Base-by-base conservation (phyloP, 2,797 vertebrate genomes). In the Gastrophryne carolinensis region DNA sequence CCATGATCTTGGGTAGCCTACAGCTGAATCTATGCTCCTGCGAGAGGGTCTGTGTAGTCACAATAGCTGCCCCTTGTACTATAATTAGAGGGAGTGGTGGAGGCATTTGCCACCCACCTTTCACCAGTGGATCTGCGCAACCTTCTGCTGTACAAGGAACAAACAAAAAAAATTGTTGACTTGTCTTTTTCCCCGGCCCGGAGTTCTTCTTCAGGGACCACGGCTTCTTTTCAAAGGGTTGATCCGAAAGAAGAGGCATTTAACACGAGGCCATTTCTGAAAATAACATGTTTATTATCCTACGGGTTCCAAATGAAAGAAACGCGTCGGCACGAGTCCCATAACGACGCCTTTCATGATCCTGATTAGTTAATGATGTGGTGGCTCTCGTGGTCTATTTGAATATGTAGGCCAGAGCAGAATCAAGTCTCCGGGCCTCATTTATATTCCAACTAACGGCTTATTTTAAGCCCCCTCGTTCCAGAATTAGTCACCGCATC, bases 401-500 rank as follows among this genome's bases (percentile, higher is more conserved):
- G 74, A 77, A 77, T 77, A 77, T 77, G 49, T 77, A 71, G 74
- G 74, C 70, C 74, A 77, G 47, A 47, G 49, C 44, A 63, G 74
- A 77, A 77, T 70, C 54, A 70, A 70, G 74, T 56, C 66, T 70
- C 74, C 58, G 53, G 62, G 62, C 61, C 67, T 77, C 56, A 77
- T 77, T 77, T 62, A 77, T 77, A 77, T 77, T 77, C 74, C 49
- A 58, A 77, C 66, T 61, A 71, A 75, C 41, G 29, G 74, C 74
- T 77, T 77, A 77, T 77, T 77, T 77, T 77, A 77, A 77, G 56
- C 66, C 58, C n/a, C n/a, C n/a, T n/a, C 74, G 63, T 77, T 77
- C 74, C 74, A 63, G 58, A 77, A 77, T 77, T 71, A 77, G 58
- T 61, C 54, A 54, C 65, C 63, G 67, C 66, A 56, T 71, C 67